Base-by-base conservation (phyloP, 2,797 vertebrate species). In the Rhinella marina region DNA sequence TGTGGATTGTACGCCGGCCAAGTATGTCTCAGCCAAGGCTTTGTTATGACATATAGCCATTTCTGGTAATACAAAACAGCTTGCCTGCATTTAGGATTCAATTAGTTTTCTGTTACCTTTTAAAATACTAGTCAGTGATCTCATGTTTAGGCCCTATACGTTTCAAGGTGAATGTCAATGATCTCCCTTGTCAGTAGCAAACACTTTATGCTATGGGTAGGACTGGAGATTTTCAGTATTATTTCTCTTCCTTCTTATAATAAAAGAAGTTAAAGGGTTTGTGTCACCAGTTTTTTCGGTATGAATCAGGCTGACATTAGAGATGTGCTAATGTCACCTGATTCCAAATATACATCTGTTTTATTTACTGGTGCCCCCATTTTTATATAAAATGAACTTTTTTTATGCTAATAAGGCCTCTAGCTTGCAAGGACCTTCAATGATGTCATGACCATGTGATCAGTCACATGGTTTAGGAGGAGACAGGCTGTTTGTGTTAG, bases 41-140 rank as follows among this genome's bases (percentile, higher is more conserved):
- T 80, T 88, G 81, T 88, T 88, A 84, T 88, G 87, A 88, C 81
- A 77, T 84, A 27, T 48, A 88, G 84, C 80, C 62, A 88, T 84
- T 68, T 83, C 77, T 79, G 61, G 73, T 84, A 88, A 84, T 88
- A 66, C 10, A 79, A 66, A 88, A 77, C 87, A 88, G 75, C 61
- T 78, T 77, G 48, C 23, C 64, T 73, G 54, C n/a, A 70, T 52
- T 84, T 84, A 88, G 62, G 62, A 88, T 84, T 84, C 29, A 84
- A 88, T 84, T 61, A 50, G 81, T 84, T 56, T 78, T 84, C 50
- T 59, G 75, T 88, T 88, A 84, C 87, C 75, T 88, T 84, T 78
- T 81, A 84, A 70, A 76, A 52, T 17, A 17, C 48, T 72, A 23
- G 87, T 84, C 81, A 72, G 27, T 88, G 81, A 79, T 77, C 73